These are phyloP conservation scores for Nemoura dubitans DNA, from an alignment of 2,888 invertebrate species.

Conservation along the genomic window DNA sequence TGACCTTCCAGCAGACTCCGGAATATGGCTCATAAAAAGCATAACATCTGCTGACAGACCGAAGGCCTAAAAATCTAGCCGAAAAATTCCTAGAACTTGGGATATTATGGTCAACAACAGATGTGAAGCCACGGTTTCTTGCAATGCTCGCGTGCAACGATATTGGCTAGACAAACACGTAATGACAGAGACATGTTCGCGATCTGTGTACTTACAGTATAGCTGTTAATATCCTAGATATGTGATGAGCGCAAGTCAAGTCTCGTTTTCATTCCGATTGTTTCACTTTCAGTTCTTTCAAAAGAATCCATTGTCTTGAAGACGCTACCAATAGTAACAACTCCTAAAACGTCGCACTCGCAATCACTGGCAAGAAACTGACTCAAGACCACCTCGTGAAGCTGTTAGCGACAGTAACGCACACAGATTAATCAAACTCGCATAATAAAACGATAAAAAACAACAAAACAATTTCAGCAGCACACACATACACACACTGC, in stretches of 20 bases:
- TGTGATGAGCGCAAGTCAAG: not conserved
- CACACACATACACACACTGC: not conserved
- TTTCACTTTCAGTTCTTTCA: not conserved
- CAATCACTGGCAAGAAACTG: not conserved
- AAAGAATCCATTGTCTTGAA: not conserved
- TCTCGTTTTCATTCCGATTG: not conserved
- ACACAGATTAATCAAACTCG: not conserved
- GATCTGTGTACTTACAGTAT: not conserved
- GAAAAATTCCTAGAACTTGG: not conserved
- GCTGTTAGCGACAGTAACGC: not conserved
- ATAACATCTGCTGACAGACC: not conserved
- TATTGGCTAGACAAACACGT: not conserved
- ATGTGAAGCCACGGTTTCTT: not conserved
- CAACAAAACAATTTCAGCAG: not conserved
- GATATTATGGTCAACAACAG: not conserved
- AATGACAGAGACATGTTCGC: not conserved
- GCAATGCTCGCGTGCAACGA: not conserved
- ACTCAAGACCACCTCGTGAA: not conserved
- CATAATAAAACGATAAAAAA: slow-evolving; percentile 7
- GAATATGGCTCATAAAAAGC: not conserved
- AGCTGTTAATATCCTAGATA: not conserved
- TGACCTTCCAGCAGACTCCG: not conserved
- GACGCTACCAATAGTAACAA: not conserved
- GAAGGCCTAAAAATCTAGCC: not conserved
- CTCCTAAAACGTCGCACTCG: not conserved